Conservation (phyloP, 2,797 vertebrate genomes). For the Enteromius mattozi region DNA sequence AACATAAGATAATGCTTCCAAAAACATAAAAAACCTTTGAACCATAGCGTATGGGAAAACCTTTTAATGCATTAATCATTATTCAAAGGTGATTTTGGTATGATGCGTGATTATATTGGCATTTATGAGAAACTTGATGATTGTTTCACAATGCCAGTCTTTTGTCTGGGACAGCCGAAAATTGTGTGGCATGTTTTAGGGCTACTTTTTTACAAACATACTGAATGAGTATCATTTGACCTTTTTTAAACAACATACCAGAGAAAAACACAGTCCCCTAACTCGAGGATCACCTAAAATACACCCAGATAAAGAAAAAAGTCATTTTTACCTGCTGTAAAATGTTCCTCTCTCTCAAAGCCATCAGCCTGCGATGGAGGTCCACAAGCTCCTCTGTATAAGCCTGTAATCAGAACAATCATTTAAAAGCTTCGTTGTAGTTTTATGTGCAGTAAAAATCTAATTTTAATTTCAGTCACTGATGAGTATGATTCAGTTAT, state of each 20-base stretch:
- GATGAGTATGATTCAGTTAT: constrained; percentile 63
- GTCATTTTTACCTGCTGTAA: constrained; percentile 87
- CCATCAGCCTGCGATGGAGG: constrained; percentile 95
- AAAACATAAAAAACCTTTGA: no score
- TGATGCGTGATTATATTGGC: not conserved
- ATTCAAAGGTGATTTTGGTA: not conserved
- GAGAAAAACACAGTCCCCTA: not conserved
- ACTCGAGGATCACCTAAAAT: not conserved
- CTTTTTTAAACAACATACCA: not conserved
- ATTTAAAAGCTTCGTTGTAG: not conserved
- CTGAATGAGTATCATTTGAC: not conserved
- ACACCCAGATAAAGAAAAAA: not conserved
- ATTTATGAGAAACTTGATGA: not conserved
- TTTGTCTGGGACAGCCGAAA: no score
- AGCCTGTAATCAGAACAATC: constrained; percentile 77
- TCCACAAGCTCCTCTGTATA: constrained; percentile 96
- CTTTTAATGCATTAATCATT: not conserved
- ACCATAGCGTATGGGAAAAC: no score
- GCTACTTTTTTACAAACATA: not conserved
- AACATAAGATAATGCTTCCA: not conserved
- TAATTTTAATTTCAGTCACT: not conserved
- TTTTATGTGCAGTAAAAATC: not conserved
- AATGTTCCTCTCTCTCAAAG: constrained; percentile 92
- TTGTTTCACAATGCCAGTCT: no score
- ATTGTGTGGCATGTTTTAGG: no score